A percentile compares a stretch with the other conserved stretches of the same genome.
Evolutionary conservation across 2,113 vertebrate species (phyloP).

Genomic region (Eclectus roratus): DNA sequence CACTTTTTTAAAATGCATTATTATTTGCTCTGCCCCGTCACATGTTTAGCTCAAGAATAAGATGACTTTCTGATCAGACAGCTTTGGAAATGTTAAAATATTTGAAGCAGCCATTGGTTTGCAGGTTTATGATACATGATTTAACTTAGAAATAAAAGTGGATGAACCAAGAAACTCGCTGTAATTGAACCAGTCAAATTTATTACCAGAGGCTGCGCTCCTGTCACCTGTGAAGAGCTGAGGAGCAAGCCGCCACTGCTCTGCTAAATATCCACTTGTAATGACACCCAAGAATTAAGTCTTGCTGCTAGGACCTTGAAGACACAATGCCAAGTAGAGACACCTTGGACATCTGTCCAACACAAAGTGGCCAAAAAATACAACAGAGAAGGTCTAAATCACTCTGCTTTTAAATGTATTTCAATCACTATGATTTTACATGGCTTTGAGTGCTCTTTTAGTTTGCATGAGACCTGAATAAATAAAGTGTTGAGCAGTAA

Average conservation of each 20-base stretch:
- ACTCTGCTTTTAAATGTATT: not conserved
- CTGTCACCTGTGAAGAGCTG: slow-evolving; percentile 15
- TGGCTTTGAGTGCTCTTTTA: not conserved
- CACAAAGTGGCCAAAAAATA: not conserved
- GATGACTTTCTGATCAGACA: slow-evolving; percentile 43
- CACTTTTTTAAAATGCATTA: slow-evolving; percentile 23
- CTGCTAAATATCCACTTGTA: not conserved
- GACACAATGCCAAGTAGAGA: not conserved
- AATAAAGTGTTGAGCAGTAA: not conserved
- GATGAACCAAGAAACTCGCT: slow-evolving; percentile 15
- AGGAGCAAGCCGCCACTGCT: not conserved
- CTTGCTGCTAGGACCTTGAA: not conserved
- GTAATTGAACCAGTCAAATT: slow-evolving; percentile 45
- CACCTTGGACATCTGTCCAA: not conserved
- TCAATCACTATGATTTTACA: not conserved
- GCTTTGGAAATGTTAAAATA: slow-evolving; percentile 35
- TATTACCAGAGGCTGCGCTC: not conserved
- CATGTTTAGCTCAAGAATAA: not conserved
- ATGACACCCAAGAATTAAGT: not conserved
- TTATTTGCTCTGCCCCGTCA: slow-evolving; percentile 25
- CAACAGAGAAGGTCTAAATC: not conserved
- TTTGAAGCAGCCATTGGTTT: slow-evolving; percentile 15
- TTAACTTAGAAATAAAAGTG: slow-evolving; percentile 40
- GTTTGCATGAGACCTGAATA: not conserved
- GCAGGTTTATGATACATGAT: slow-evolving; percentile 10